Evolutionary conservation across 2,113 vertebrate genomes (phyloP).

Genomic region (Eclectus roratus): DNA sequence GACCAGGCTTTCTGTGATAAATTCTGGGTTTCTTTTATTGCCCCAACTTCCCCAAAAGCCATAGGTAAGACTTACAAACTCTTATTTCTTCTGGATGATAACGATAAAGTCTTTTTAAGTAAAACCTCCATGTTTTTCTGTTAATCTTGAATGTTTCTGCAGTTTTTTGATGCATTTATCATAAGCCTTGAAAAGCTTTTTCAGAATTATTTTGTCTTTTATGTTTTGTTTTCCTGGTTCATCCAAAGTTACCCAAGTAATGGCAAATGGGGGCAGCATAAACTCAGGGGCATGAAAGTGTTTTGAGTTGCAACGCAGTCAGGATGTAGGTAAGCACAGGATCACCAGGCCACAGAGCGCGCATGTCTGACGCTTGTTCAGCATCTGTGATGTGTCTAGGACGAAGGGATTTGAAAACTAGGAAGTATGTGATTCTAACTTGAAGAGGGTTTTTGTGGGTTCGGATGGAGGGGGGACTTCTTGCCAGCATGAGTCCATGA

Average conservation of each 20-base stretch:
- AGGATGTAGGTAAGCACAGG: background rate
- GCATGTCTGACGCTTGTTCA: background rate
- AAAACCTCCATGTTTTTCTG: background rate
- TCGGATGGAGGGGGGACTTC: background rate
- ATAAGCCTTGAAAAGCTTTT: background rate
- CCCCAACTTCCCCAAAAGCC: background rate
- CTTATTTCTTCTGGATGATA: background rate
- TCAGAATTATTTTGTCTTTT: background rate
- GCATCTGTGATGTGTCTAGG: background rate
- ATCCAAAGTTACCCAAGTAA: background rate
- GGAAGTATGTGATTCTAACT: background rate
- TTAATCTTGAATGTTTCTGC: background rate
- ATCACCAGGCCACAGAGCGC: background rate
- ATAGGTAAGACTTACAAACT: background rate
- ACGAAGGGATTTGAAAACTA: background rate
- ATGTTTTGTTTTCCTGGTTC: background rate
- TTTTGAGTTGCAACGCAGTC: background rate
- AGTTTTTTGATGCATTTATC: background rate
- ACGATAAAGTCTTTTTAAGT: background rate
- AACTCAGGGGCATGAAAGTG: background rate
- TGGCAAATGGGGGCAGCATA: background rate
- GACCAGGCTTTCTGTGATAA: background rate
- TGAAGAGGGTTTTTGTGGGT: background rate
- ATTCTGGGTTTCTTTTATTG: background rate
- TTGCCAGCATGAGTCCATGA: constrained; percentile 6